Evolutionary conservation across 2,797 vertebrate genomes (phyloP), one percentile per base, ranked within the genome.

Genomic region (Macropodus opercularis): DNA sequence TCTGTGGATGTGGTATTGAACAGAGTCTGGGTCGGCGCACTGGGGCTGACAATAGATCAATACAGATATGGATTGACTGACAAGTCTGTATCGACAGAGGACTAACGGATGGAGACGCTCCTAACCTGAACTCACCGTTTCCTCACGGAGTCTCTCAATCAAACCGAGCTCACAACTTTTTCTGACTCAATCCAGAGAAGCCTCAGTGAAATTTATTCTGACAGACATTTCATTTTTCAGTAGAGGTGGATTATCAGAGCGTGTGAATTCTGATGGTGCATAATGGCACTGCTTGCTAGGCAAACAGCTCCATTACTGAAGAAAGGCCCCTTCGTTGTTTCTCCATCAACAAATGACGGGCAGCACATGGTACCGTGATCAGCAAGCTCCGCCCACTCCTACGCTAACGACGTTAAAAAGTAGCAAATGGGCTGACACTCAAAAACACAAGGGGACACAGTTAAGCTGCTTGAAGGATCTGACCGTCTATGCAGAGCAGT

Each of bases 361-460:
- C 76, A 31, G 82, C 43, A 38, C 64, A 47, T 57, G 36, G 69
- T 57, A 62, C 26, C 62, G 73, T 63, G 74, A 79, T 66, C 63
- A 36, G 48, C 18, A 44, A 38, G 68, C 72, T 7, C 75, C 75
- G 32, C 80, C 83, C 69, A 79, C 69, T 54, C 59, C 18, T 27
- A 47, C 63, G 75, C 69, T 80, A 80, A 85, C 83, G 83, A 81
- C 40, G 51, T 75, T 68, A 79, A 79, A 85, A 74, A 65, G 67
- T 53, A n/a, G 69, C 39, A 41, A 69, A 79, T 27, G 49, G 71
- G 54, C 7, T 72, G 80, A 75, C 78, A 77, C 53, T 74, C 72
- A 74, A 18, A 60, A 8, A 34, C 8, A 39, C 11, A 2, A 11
- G 12, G 32, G 34, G 32, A n/a, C n/a, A n/a, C n/a, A n/a, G n/a